Evolutionary conservation across 2,113 vertebrate species (phyloP), one percentile per base, ranked within the genome.

Genomic region (Balaenoptera acutorostrata): DNA sequence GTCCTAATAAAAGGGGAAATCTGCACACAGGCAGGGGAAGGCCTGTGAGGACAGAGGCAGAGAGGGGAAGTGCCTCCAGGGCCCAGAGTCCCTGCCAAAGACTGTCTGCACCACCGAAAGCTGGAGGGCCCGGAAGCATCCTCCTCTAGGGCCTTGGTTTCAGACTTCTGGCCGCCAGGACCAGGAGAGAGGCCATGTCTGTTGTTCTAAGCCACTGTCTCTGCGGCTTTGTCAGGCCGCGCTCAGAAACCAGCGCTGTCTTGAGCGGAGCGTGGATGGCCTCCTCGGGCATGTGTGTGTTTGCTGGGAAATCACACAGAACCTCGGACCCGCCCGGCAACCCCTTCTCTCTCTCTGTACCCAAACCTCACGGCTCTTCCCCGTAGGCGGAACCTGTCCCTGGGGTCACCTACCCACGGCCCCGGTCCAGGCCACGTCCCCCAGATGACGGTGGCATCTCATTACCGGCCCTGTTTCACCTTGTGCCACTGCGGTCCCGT

Each of bases 251-350:
- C 6, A 36, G 27, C 3, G 3, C 17, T 0, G 1, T 29, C 66
- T 21, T 25, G 1, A 8, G n/a, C 1, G 17, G 46, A 5, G 18
- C 3, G 0, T 6, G 85, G 6, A n/a, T 25, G 0, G n/a, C 36
- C 63, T 23, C 29, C 63, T 11, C 0, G 14, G 63, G 8, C 25
- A 6, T 3, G 10, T 12, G 11, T 1, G 17, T 11, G 5, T 11
- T 25, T 29, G 46, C 49, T 36, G 27, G n/a, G 66, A 8, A 39
- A 14, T 36, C 82, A 49, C 31, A 31, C 20, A 10, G 11, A 15
- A 23, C 31, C 83, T 52, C 3, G 0, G 10, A 52, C 2, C 4
- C n/a, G 3, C 83, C 33, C 8, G 8, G 36, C 84, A 20, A 29
- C 63, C 21, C 46, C 29, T 52, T 52, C 52, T 52, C 52, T 52